These are phyloP conservation scores for Griposia aprilina DNA, from an alignment of 2,888 invertebrate species.

Conservation along the genomic window DNA sequence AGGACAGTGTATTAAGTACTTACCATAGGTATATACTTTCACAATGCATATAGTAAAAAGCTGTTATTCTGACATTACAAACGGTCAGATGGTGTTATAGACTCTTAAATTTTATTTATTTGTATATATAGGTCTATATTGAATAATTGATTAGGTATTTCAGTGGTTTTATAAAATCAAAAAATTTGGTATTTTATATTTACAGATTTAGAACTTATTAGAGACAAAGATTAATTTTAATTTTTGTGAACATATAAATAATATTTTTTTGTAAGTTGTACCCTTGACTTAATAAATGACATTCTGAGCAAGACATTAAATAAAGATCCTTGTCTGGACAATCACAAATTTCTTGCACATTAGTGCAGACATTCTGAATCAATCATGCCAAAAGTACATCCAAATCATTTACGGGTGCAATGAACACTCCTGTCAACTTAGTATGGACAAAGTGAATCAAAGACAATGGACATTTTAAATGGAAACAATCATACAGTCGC, in stretches of 20 bases:
- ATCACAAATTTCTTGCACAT: neutral
- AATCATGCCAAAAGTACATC: conserved; percentile 24
- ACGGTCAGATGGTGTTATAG: too few relatives aligned
- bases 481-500: conserved; percentile 67
- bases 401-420: conserved; percentile 44
- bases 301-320: neutral
- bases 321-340: neutral
- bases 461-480: conserved; percentile 69
- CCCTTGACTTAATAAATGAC: neutral
- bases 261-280: neutral
- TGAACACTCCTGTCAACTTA: conserved; percentile 29
- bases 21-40: too few relatives aligned
- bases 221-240: neutral
- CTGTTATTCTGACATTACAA: too few relatives aligned
- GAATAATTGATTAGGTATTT: neutral
- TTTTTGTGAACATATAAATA: too few relatives aligned
- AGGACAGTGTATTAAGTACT: too few relatives aligned
- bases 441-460: conserved; percentile 46
- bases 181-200: neutral
- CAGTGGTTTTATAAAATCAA: too few relatives aligned
- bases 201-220: neutral
- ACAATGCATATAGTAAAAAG: too few relatives aligned
- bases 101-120: too few relatives aligned
- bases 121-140: too few relatives aligned
- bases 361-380: neutral